Evolutionary conservation across 2,113 vertebrate genomes (phyloP), one percentile per base, ranked within the genome.

Genomic region (Calonectris borealis): DNA sequence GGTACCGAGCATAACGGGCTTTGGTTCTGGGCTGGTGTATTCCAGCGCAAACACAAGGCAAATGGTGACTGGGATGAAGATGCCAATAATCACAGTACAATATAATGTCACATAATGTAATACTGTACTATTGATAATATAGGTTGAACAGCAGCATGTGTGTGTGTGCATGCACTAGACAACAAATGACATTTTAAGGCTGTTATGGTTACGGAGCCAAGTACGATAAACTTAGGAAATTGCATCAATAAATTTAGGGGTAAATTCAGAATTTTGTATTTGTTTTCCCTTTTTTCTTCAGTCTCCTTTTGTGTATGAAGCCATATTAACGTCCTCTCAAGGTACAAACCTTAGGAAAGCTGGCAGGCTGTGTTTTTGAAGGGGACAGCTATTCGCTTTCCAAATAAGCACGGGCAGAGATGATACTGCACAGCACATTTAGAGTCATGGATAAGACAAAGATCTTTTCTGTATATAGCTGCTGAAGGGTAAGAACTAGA

Each of bases 41-140:
- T 69, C 40, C 83, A n/a, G 83, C 32, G 38, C 1, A 14, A 79
- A 34, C 3, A 0, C 48, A n/a, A 15, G 0, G 5, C 40, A 40
- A 27, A 34, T 0, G 3, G 19, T 29, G 68, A 16, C 44, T 26
- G 26, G 15, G 38, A 10, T 34, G 38, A 52, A 21, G 49, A 34
- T 60, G 42, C 26, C 57, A 84, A 16, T 46, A 16, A 68, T n/a
- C 21, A 15, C 0, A 18, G 24, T 18, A 32, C 1, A 9, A 22
- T 16, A 24, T 31, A 21, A 21, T 1, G 40, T 13, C 25, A 54
- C 25, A 11, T 22, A 49, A 36, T 4, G 54, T 12, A 60, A 20
- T 52, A 9, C 6, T 25, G 31, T 42, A 2, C 20, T 34, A 20
- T 11, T 17, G 65, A 8, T 86, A 32, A 60, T 3, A 64, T 46